Conservation (phyloP, 1,140 invertebrate genomes). For the Trachelipus rathkii region DNA sequence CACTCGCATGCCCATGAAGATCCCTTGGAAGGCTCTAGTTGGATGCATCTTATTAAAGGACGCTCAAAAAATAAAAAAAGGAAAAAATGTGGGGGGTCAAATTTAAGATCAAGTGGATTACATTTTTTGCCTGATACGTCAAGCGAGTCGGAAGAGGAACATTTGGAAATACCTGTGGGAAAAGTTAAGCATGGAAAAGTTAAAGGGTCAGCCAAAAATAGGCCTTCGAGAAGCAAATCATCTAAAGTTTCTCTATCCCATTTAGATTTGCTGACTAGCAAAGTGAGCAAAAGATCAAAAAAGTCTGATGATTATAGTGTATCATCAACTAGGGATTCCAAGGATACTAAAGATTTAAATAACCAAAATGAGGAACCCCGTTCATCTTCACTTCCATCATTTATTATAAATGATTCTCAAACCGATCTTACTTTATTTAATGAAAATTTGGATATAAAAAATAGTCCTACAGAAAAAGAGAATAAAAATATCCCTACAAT, state of each 20-base stretch:
- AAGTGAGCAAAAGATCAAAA: conserved; percentile 2
- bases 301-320: background rate
- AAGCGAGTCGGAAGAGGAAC: conserved; percentile 25
- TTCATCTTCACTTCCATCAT: background rate
- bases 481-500: too few relatives aligned
- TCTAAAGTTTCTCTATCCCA: background rate
- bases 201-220: too few relatives aligned
- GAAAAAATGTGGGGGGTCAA: background rate
- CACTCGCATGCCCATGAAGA: too few relatives aligned
- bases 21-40: conserved; percentile 21
- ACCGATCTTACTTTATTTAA: too few relatives aligned
- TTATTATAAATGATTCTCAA: background rate
- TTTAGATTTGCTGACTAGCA: background rate
- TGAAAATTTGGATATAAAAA: too few relatives aligned
- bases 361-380: background rate
- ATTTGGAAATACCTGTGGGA: too few relatives aligned
- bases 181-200: too few relatives aligned
- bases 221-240: background rate
- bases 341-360: background rate
- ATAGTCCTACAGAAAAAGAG: too few relatives aligned
- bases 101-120: background rate
- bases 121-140: conserved; percentile 21
- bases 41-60: background rate
- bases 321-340: background rate
- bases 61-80: background rate